Evolutionary conservation across 92 coral and sea anemone species (phyloP).

Genomic region (Parazoanthus darwini): DNA sequence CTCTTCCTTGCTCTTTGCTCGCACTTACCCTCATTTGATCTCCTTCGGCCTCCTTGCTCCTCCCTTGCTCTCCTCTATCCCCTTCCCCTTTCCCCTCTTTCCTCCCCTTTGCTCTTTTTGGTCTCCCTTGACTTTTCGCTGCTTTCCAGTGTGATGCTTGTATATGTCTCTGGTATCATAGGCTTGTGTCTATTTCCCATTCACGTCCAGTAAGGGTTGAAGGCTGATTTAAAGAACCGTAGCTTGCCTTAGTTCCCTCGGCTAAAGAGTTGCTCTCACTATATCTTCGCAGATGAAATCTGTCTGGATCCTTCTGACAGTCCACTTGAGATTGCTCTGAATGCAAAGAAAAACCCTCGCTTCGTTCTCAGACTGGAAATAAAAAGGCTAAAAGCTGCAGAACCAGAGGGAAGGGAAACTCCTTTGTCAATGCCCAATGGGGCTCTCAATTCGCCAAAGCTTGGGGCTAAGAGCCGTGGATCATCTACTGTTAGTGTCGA

Average conservation of each 20-base stretch:
- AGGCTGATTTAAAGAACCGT: no score
- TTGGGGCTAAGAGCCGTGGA: not conserved
- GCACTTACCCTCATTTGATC: no score
- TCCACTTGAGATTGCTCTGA: conserved; percentile 92
- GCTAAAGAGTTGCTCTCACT: not conserved
- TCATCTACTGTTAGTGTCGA: conserved; percentile 24
- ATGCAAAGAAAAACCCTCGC: conserved; percentile 88
- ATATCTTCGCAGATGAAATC: conserved; percentile 81
- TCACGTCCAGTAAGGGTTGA: no score
- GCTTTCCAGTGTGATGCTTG: no score
- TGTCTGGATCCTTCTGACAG: conserved; percentile 93
- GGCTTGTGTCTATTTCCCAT: not conserved
- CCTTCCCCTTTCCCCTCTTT: no score
- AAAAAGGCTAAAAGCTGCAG: conserved; percentile 35
- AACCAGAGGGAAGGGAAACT: conserved; percentile 18
- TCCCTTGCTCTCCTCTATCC: no score
- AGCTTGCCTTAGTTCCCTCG: not conserved
- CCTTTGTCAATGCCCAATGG: conserved; percentile 37
- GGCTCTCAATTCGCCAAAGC: conserved; percentile 42
- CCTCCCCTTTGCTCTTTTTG: no score
- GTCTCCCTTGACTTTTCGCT: no score
- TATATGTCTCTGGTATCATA: no score
- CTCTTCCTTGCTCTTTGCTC: no score
- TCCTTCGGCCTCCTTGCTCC: no score
- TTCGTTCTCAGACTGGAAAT: conserved; percentile 85